Percentiles rank a stretch among this genome's conserved stretches.
Conservation (phyloP, 2,113 vertebrate species). For the Terrapene triunguis region DNA sequence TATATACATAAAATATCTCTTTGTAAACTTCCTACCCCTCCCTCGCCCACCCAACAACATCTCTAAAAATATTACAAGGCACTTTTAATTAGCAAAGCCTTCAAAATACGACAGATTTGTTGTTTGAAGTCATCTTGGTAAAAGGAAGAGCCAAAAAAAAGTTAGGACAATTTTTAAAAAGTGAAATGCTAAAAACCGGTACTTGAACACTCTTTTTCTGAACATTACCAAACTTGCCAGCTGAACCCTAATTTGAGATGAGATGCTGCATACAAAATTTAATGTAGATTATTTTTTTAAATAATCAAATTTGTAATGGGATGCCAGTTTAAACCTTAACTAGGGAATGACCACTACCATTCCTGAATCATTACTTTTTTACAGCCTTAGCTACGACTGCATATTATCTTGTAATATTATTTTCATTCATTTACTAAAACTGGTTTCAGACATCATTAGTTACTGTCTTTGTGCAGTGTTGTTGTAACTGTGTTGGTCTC, state of each 20-base stretch:
- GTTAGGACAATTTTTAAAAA: neutral
- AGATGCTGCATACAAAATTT: neutral
- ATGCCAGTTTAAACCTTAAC: neutral
- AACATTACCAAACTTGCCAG: neutral
- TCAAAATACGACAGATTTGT: neutral
- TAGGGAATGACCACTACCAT: neutral
- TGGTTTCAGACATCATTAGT: neutral
- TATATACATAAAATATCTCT: no score
- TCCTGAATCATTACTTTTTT: neutral
- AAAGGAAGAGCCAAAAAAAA: neutral
- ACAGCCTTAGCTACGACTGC: neutral
- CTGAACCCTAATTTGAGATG: neutral
- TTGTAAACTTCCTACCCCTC: no score
- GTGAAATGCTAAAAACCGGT: neutral
- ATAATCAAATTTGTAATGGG: neutral
- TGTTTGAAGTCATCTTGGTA: neutral
- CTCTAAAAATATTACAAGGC: neutral
- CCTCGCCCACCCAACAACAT: neutral
- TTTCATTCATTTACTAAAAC: neutral
- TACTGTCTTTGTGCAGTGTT: no score
- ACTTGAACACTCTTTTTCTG: neutral
- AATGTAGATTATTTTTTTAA: neutral
- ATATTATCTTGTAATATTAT: neutral
- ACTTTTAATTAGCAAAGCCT: neutral
- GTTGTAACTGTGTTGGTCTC: no score